These are phyloP conservation scores for Pica pica DNA, from an alignment of 2,113 vertebrate genomes.

Conservation along the genomic window DNA sequence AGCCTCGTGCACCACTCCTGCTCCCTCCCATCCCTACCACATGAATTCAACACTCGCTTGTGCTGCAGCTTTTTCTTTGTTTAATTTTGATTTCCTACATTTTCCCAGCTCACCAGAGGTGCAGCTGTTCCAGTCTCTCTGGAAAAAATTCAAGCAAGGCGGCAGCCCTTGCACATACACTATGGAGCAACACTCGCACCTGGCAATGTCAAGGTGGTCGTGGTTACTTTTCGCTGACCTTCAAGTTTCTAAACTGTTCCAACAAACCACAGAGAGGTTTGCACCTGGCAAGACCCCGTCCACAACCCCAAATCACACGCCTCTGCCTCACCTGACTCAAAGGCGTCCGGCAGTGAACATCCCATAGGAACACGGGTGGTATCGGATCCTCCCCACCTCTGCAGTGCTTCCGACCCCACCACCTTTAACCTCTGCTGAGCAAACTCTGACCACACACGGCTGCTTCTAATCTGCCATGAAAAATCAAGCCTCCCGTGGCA, in stretches of 20 bases:
- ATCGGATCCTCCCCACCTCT: rapidly evolving
- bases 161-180: neutral
- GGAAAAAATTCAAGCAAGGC: neutral
- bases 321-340: too few relatives aligned
- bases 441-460: neutral
- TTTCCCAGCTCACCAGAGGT: neutral
- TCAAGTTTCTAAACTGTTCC: neutral
- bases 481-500: neutral
- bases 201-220: neutral
- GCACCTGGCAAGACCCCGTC: neutral
- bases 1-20: neutral
- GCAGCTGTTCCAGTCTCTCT: neutral
- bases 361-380: neutral
- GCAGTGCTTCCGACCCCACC: neutral
- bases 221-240: neutral
- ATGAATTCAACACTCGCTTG: neutral
- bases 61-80: constrained; percentile 2
- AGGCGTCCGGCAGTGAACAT: rapidly evolving
- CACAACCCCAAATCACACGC: neutral
- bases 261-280: neutral
- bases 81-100: neutral
- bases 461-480: neutral
- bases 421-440: neutral
- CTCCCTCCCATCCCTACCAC: neutral
- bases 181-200: neutral